Evolutionary conservation across 1,140 invertebrate genomes (phyloP).

Genomic region (Piezodorus guildinii): DNA sequence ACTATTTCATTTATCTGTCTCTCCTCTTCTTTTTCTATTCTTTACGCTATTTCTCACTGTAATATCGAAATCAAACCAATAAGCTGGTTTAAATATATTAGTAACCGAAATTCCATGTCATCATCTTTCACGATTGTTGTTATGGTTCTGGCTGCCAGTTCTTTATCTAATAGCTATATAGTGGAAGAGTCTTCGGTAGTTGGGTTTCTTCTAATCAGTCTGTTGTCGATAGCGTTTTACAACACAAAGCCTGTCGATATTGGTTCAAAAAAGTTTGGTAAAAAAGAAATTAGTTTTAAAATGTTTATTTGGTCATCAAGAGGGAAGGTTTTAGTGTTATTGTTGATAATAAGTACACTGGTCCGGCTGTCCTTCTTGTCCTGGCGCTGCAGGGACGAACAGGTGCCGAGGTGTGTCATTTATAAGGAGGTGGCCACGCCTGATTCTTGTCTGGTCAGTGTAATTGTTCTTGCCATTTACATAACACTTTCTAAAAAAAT

Average conservation of each 20-base stretch:
- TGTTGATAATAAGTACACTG: constrained; percentile 38
- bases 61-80: constrained; percentile 59
- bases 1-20: constrained; percentile 47
- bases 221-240: constrained; percentile 45
- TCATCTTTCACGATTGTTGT: constrained; percentile 47
- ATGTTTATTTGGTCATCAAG: constrained; percentile 23
- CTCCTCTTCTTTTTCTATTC: constrained; percentile 49
- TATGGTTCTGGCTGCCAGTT: constrained; percentile 44
- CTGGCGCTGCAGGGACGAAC: constrained; percentile 73
- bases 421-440: constrained; percentile 25
- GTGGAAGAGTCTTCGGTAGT: constrained; percentile 70
- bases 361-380: constrained; percentile 50
- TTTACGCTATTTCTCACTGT: constrained; percentile 49
- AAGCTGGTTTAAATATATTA: constrained; percentile 47
- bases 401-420: constrained; percentile 25
- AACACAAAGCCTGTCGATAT: constrained; percentile 31
- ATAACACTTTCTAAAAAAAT: constrained; percentile 49
- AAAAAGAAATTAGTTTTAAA: constrained; percentile 15
- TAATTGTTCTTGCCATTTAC: constrained; percentile 44
- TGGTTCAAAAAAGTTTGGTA: constrained; percentile 20
- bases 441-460: constrained; percentile 33
- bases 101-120: constrained; percentile 33
- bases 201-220: constrained; percentile 49
- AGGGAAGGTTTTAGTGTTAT: constrained; percentile 37
- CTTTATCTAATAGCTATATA: constrained; percentile 89